Evolutionary conservation across 2,888 invertebrate species (phyloP).

Genomic region (Sipha maydis): DNA sequence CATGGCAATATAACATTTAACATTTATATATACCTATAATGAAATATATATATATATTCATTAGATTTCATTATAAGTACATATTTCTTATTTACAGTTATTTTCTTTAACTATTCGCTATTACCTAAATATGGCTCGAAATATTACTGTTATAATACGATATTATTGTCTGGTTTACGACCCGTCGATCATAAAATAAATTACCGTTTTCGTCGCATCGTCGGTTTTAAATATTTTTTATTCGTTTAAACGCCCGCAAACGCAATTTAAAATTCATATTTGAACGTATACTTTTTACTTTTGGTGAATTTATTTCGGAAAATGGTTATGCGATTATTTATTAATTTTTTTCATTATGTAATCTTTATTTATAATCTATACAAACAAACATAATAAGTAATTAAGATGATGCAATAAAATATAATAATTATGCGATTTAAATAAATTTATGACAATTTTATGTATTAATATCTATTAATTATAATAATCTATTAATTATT

Average conservation of each 20-base stretch:
- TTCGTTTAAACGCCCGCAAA: neutral
- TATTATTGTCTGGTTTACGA: neutral
- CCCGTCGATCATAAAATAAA: too few relatives aligned
- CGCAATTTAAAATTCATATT: neutral
- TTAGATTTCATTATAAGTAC: neutral
- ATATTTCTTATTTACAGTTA: constrained; percentile 13
- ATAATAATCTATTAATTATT: too few relatives aligned
- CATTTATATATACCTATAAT: neutral
- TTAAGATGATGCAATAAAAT: too few relatives aligned
- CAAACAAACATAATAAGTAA: too few relatives aligned
- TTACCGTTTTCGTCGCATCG: too few relatives aligned
- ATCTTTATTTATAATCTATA: too few relatives aligned
- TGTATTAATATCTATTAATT: neutral
- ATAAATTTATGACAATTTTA: neutral
- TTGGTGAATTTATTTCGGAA: too few relatives aligned
- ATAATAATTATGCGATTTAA: neutral
- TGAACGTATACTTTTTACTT: neutral
- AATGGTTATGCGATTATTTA: too few relatives aligned
- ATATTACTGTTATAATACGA: too few relatives aligned
- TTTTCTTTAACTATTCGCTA: neutral
- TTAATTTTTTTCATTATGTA: too few relatives aligned
- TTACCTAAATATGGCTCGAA: neutral
- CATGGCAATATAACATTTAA: neutral
- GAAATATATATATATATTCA: too few relatives aligned
- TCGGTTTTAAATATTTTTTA: neutral